Evolutionary conservation across 2,888 invertebrate genomes (phyloP).

Genomic region (Ophion obscuratus): DNA sequence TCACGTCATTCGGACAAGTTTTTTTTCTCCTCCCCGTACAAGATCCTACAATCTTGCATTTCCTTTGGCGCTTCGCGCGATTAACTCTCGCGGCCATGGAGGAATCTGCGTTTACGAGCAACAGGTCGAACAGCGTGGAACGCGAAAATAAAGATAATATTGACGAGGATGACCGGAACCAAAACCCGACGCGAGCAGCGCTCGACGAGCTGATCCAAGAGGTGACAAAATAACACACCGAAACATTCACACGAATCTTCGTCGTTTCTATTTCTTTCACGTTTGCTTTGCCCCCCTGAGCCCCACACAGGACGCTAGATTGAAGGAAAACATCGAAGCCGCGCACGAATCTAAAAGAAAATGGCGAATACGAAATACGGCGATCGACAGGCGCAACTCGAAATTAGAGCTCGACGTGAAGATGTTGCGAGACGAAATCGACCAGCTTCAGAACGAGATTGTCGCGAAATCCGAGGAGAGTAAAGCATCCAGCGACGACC

Average conservation of each 20-base stretch:
- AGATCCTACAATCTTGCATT: not conserved
- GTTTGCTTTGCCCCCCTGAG: not conserved
- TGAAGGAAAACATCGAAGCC: conserved; percentile 39
- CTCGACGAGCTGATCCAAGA: conserved; percentile 43
- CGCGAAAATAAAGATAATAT: conserved; percentile 9
- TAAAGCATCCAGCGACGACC: conserved; percentile 39
- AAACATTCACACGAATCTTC: not conserved
- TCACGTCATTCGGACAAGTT: not conserved
- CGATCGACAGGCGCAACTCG: conserved; percentile 51
- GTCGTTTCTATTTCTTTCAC: not conserved
- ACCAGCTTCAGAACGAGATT: conserved; percentile 37
- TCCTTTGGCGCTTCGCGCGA: not conserved
- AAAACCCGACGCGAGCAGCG: conserved; percentile 37
- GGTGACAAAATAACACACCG: not conserved
- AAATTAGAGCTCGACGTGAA: conserved; percentile 47
- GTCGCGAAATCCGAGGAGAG: conserved; percentile 36
- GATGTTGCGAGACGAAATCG: conserved; percentile 35
- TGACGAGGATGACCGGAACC: conserved; percentile 15
- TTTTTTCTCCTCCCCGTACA: not conserved
- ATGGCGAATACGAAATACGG: conserved; percentile 42
- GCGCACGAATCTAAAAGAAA: conserved; percentile 48
- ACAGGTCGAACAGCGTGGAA: not conserved
- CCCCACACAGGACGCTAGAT: conserved; percentile 25
- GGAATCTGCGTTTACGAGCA: not conserved
- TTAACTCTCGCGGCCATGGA: not conserved